A percentile compares a stretch with the other conserved stretches of the same genome.
These are phyloP conservation scores for Sterrhoptilus dennistouni DNA, from an alignment of 2,113 vertebrate species.

Conservation along the genomic window DNA sequence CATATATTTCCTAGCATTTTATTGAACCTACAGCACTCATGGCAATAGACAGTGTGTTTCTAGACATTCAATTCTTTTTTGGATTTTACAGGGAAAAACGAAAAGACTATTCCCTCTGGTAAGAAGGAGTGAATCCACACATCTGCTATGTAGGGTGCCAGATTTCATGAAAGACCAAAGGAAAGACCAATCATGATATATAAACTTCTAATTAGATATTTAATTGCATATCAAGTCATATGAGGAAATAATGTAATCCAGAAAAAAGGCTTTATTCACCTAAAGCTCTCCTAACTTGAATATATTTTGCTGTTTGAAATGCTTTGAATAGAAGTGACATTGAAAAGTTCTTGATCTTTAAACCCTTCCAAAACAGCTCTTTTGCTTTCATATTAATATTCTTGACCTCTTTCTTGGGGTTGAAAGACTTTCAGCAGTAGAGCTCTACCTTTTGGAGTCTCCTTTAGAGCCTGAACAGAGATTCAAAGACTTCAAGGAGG, in stretches of 20 bases:
- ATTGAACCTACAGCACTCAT: background rate
- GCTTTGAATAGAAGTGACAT: background rate
- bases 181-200: background rate
- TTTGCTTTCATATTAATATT: background rate
- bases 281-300: background rate
- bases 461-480: background rate
- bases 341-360: background rate
- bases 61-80: background rate
- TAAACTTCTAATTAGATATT: background rate
- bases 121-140: background rate
- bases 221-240: background rate
- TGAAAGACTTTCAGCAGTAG: background rate
- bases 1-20: background rate
- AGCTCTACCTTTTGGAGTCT: background rate
- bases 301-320: slow-evolving; percentile 1
- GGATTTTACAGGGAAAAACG: background rate
- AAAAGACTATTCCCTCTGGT: background rate
- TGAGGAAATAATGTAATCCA: background rate
- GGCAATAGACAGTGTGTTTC: background rate
- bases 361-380: background rate
- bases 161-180: background rate
- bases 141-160: background rate
- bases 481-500: background rate
- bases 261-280: background rate
- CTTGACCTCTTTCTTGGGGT: background rate